A percentile compares a stretch with the other conserved stretches of the same genome.
These are phyloP conservation scores for Falco peregrinus DNA, from an alignment of 2,797 vertebrate species.

Conservation along the genomic window DNA sequence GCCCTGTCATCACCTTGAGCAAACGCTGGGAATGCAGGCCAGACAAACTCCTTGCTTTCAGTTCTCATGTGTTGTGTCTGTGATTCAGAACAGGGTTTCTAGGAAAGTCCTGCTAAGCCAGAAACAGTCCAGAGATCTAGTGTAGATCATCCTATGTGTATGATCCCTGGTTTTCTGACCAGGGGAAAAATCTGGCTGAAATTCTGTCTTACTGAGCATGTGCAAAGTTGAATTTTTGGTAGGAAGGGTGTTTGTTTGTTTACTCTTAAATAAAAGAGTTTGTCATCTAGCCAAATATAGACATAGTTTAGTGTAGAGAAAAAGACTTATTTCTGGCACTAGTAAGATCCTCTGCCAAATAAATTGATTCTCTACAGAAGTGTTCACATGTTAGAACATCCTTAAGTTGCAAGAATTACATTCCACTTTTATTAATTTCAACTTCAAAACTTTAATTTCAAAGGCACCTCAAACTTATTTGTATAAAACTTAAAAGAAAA, in stretches of 20 bases:
- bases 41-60: background rate
- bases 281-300: background rate
- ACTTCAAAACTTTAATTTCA: background rate
- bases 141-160: accelerated
- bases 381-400: background rate
- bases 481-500: background rate
- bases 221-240: background rate
- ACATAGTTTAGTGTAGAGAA: background rate
- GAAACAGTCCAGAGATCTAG: background rate
- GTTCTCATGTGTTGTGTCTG: background rate
- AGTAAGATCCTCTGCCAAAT: background rate
- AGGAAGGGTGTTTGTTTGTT: background rate
- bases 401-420: background rate
- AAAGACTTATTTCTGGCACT: background rate
- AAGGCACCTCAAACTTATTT: background rate
- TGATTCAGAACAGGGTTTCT: background rate
- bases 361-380: background rate
- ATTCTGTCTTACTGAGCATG: background rate
- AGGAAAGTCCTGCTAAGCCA: background rate
- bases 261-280: background rate
- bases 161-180: background rate
- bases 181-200: background rate
- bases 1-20: background rate
- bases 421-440: background rate
- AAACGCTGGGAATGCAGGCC: background rate